Evolutionary conservation across 1,140 invertebrate species (phyloP), one percentile per base, ranked within the genome.

Genomic region (Magallana angulata): DNA sequence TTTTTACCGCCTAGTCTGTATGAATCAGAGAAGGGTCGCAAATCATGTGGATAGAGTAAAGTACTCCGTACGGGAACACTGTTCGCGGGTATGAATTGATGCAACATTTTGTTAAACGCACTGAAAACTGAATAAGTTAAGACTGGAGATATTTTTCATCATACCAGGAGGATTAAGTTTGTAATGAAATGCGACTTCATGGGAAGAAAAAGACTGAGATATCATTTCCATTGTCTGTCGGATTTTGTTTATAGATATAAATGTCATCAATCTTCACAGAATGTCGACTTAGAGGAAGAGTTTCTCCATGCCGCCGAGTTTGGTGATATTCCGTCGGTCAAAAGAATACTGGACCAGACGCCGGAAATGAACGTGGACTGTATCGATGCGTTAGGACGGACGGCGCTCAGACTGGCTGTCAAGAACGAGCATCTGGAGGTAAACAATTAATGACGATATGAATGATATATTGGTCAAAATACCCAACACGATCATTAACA

Each of bases 391-490:
- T 87, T 94, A 2, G 92, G 92, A 6, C 62, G 93, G 56, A 92
- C 90, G 36, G 91, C 93, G 1, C 64, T 94, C 1, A 76, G 90
- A 36, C 83, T 94, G 9, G 92, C 93, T 2, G 90, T 93, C n/a
- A 91, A 92, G 62, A 92, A 93, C 82, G 93, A 94, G 85, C 92
- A 94, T 88, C 58, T 93, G 0, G 93, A 93, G 89, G 91, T 94
- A 90, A 90, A 85, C 80, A 16, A 4, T 5, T 57, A 14, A 16
- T 6, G 48, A 56, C 16, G 2, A 56, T 80, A 7, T 64, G 11
- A 48, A 48, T 48, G 36, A 48, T 48, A 48, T 24, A 48, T 48
- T 2, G 36, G 2, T 48, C 5, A 5, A 48, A 48, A 48, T 48
- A 48, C 36, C 36, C 36, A 2, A 48, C 36, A 2, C 36, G 0